These are phyloP conservation scores for Bathybates hornii DNA, from an alignment of 2,113 vertebrate genomes.

Conservation along the genomic window DNA sequence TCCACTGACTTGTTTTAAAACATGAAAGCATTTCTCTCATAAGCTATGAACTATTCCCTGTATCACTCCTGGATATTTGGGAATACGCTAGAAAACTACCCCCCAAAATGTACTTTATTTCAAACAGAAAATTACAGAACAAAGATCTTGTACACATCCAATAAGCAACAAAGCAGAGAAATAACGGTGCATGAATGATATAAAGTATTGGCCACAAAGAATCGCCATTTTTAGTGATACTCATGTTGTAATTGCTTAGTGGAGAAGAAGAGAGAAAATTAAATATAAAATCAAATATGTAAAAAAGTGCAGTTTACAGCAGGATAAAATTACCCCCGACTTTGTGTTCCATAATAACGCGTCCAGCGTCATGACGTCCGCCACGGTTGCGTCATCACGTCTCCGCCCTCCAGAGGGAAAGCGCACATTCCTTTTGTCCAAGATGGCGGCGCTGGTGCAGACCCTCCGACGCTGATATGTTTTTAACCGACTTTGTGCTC, in stretches of 20 bases:
- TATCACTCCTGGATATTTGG: not conserved
- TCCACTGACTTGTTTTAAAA: not conserved
- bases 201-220: not conserved
- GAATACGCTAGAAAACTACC: rapidly evolving
- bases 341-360: not conserved
- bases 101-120: not conserved
- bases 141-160: not conserved
- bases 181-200: not conserved
- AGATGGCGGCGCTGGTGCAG: slow-evolving; percentile 86
- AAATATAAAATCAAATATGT: not conserved
- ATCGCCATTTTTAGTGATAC: rapidly evolving
- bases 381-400: not conserved
- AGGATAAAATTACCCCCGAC: not conserved
- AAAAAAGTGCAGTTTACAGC: not conserved
- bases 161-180: rapidly evolving
- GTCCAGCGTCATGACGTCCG: slow-evolving; percentile 18
- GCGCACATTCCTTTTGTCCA: slow-evolving; percentile 90
- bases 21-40: not conserved
- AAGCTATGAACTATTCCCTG: not conserved
- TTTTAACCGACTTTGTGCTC: slow-evolving; percentile 51
- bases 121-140: not conserved
- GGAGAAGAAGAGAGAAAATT: not conserved
- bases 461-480: slow-evolving; percentile 64
- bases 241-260: rapidly evolving
- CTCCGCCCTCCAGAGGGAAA: slow-evolving; percentile 50